phyloP scores from a whole-genome alignment of 2,113 vertebrate species.

The Xerus inauris region DNA sequence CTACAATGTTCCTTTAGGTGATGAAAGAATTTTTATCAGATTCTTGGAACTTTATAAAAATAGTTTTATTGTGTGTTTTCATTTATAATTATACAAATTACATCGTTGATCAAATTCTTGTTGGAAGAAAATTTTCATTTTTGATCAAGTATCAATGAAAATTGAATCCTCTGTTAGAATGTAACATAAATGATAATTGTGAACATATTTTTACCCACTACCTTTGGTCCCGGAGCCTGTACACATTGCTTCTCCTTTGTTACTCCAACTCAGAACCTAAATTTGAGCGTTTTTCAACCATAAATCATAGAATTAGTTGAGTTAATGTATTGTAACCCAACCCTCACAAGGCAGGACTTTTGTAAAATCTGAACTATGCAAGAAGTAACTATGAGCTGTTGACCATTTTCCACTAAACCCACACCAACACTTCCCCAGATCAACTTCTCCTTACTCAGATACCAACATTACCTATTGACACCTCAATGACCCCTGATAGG shows the following conservation, averaged over 20 bases:
- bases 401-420: background rate
- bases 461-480: background rate
- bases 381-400: background rate
- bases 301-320: background rate
- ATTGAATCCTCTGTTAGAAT: background rate
- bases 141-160: background rate
- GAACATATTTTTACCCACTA: background rate
- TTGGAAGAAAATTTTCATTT: background rate
- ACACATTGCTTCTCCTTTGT: background rate
- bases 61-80: background rate
- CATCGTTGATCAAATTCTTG: background rate
- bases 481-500: background rate
- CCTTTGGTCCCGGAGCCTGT: background rate
- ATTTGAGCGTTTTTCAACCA: background rate
- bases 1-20: background rate
- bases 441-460: background rate
- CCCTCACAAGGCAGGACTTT: background rate
- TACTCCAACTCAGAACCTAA: background rate
- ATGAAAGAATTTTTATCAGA: constrained; percentile 3
- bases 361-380: background rate
- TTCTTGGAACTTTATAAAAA: background rate
- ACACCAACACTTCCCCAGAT: background rate
- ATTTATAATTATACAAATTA: background rate
- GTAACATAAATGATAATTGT: background rate
- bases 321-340: background rate